Conservation (phyloP, 2,888 invertebrate species). For the Cerceris ruficornis region DNA sequence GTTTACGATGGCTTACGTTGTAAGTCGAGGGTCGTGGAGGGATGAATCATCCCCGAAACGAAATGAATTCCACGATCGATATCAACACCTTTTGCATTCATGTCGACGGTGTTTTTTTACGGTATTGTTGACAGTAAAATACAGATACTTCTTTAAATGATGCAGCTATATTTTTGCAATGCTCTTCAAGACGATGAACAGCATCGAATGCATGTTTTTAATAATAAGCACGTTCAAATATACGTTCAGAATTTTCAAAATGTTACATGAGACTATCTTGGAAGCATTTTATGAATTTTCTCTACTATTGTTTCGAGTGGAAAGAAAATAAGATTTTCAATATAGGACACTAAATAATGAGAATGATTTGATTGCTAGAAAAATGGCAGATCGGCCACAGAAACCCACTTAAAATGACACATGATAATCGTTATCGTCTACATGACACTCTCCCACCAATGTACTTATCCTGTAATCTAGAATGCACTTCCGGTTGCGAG, state of each 20-base stretch:
- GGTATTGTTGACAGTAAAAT: constrained; percentile 23
- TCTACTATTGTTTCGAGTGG: no score
- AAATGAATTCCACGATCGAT: constrained; percentile 67
- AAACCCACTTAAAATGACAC: constrained; percentile 31
- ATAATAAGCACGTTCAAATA: no score
- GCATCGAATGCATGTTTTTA: no score
- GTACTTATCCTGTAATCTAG: constrained; percentile 54
- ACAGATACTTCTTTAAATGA: background rate
- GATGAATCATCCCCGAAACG: constrained; percentile 72
- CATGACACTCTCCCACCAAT: constrained; percentile 14
- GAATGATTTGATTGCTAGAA: no score
- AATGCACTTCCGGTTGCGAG: constrained; percentile 56
- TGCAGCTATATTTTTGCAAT: no score
- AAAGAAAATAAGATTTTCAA: no score
- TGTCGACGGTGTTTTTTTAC: constrained; percentile 4
- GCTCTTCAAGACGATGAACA: no score
- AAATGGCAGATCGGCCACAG: background rate
- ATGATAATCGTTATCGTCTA: constrained; percentile 45
- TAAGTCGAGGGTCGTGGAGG: constrained; percentile 31
- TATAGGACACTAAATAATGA: no score
- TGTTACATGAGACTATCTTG: no score
- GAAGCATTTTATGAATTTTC: no score
- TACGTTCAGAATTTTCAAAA: no score
- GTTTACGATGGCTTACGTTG: background rate
- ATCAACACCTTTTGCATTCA: constrained; percentile 42